Percentiles rank a stretch among this genome's conserved stretches.
Evolutionary conservation across 2,888 invertebrate genomes (phyloP).

Genomic region (Harpalus rufipes): DNA sequence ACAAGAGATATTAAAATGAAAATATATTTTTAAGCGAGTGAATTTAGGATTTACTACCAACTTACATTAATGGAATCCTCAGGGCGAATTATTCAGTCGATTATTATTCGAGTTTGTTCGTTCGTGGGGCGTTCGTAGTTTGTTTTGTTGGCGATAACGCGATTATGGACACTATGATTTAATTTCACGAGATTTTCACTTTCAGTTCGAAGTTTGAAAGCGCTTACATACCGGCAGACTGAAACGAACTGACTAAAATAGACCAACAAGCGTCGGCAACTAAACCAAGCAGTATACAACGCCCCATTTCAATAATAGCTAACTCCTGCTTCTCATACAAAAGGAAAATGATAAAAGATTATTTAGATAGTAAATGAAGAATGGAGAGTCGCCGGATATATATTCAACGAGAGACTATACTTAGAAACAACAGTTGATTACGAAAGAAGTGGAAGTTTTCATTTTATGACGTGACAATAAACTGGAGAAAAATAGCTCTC

Average conservation of each 20-base stretch:
- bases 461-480: conserved; percentile 62
- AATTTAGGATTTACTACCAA: conserved; percentile 7
- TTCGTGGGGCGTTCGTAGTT: conserved; percentile 37
- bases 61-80: conserved; percentile 55
- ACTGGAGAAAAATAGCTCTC: not conserved
- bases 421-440: conserved; percentile 49
- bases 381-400: conserved; percentile 57
- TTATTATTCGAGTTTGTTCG: conserved; percentile 35
- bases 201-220: conserved; percentile 24
- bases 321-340: conserved; percentile 59
- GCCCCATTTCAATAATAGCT: conserved; percentile 66
- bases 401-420: conserved; percentile 53
- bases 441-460: conserved; percentile 51
- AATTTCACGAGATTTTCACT: conserved; percentile 51
- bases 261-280: conserved; percentile 38
- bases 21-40: conserved; percentile 16
- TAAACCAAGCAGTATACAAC: conserved; percentile 33
- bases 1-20: conserved; percentile 31
- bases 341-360: conserved; percentile 56
- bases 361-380: conserved; percentile 64
- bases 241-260: conserved; percentile 63
- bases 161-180: conserved; percentile 23
- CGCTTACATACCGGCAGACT: conserved; percentile 57
- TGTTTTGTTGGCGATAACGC: not conserved
- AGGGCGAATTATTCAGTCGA: conserved; percentile 23